Evolutionary conservation across 1,140 invertebrate species (phyloP).

Genomic region (Sitophilus oryzae): DNA sequence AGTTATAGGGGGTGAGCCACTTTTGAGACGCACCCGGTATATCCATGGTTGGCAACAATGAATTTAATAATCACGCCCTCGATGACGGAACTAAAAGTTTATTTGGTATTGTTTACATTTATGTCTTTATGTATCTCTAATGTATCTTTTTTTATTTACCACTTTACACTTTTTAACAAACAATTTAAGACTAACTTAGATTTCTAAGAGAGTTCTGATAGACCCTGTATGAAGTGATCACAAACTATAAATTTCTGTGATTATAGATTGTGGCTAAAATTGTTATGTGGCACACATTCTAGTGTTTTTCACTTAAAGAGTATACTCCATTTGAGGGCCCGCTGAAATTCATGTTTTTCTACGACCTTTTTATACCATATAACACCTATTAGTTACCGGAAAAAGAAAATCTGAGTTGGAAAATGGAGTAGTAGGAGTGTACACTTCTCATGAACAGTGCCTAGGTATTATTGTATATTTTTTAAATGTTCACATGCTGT

Average conservation of each 20-base stretch:
- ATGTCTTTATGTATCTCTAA: too few species aligned
- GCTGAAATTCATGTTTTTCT: neutral
- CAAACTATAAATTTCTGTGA: conserved; percentile 20
- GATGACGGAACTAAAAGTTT: too few species aligned
- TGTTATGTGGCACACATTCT: conserved; percentile 23
- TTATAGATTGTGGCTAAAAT: conserved; percentile 38
- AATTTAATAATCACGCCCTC: too few species aligned
- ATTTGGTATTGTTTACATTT: too few species aligned
- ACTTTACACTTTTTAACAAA: too few species aligned
- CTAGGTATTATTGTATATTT: conserved; percentile 41
- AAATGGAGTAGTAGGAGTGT: conserved; percentile 9
- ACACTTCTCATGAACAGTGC: conserved; percentile 37
- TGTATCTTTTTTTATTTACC: too few species aligned
- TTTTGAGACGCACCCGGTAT: too few species aligned
- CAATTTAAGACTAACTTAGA: too few species aligned
- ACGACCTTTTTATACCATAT: neutral
- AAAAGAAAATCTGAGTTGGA: neutral
- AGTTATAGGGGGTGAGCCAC: too few species aligned
- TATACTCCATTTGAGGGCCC: neutral
- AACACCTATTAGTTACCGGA: conserved; percentile 6
- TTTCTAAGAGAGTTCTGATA: neutral
- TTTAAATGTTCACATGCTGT: conserved; percentile 37
- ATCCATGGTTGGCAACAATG: too few species aligned
- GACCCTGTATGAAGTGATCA: conserved; percentile 6
- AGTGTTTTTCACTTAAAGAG: conserved; percentile 26